Evolutionary conservation across 1,140 invertebrate species (phyloP).

Genomic region (Drosophila orena): DNA sequence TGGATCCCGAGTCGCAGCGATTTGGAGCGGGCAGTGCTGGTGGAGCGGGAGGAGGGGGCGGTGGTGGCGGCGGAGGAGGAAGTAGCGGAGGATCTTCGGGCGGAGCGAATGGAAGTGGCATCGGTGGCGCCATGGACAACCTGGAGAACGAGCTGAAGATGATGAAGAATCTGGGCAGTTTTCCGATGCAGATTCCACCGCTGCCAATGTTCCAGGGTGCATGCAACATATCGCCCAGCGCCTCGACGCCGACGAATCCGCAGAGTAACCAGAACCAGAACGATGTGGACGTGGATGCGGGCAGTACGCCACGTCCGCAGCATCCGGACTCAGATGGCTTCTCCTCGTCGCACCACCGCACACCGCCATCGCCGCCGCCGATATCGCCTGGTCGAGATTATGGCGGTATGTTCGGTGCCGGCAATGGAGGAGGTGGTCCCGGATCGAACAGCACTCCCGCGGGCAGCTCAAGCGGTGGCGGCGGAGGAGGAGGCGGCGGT

Average conservation of each 20-base stretch:
- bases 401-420: constrained; percentile 68
- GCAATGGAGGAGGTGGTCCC: constrained; percentile 55
- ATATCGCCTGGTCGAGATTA: constrained; percentile 83
- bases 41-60: constrained; percentile 27
- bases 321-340: constrained; percentile 80
- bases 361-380: constrained; percentile 79
- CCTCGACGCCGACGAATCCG: constrained; percentile 79
- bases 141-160: constrained; percentile 84
- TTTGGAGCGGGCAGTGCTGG: constrained; percentile 51
- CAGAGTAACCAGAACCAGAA: constrained; percentile 83
- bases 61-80: constrained; percentile 42
- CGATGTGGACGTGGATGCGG: constrained; percentile 83
- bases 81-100: constrained; percentile 24
- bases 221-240: constrained; percentile 79
- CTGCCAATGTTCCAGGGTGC: constrained; percentile 81
- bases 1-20: constrained; percentile 73
- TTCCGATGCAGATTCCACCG: constrained; percentile 84
- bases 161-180: constrained; percentile 84
- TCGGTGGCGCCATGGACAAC: constrained; percentile 69
- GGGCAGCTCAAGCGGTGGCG: constrained; percentile 73
- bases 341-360: constrained; percentile 76
- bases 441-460: constrained; percentile 72
- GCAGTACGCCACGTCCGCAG: constrained; percentile 76
- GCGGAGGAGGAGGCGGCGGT: constrained; percentile 40
- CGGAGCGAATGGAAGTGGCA: constrained; percentile 44